Evolutionary conservation across 2,888 invertebrate species (phyloP), one percentile per base, ranked within the genome.

Genomic region (Stenolophus ochropezus): DNA sequence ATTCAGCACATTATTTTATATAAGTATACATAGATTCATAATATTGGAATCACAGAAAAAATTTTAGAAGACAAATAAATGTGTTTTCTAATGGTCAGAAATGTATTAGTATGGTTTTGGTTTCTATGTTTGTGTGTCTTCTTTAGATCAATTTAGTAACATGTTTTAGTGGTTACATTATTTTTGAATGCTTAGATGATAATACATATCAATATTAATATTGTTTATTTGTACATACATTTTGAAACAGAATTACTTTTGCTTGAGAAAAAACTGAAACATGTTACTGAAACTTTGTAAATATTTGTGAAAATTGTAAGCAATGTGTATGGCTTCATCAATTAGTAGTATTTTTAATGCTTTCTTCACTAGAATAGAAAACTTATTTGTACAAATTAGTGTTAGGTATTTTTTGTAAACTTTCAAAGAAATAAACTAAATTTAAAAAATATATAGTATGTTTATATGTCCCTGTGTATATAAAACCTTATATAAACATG

Each of bases 321-420:
- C 25, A 23, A 27, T n/a, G 16, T 61, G 61, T 61, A 61, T 61
- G 61, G 61, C 61, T 61, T 61, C n/a, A 11, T 25, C 25, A 21
- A 61, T 0, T 58, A 58, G n/a, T 61, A 61, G 21, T 61, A 23
- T 14, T 61, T 61, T 23, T 61, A 61, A 23, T 61, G 11, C 18
- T 56, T 56, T 20, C 18, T 56, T 56, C 20, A 56, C 21, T 61
- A 61, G 61, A 14, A 61, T 61, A 61, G 61, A 25, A 14, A 69
- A 33, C 27, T 69, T 33, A 69, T 69, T 69, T 69, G 65, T 69
- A 69, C 65, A 69, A 69, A 69, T 16, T 69, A 69, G 65, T 2
- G 11, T 42, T 61, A 25, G 33, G 27, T 33, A 69, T 33, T 33
- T 69, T 69, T 69, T 69, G 65, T 69, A 69, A 69, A 18, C 33